These are phyloP conservation scores for Piezodorus guildinii DNA, from an alignment of 1,140 invertebrate genomes.

Conservation along the genomic window DNA sequence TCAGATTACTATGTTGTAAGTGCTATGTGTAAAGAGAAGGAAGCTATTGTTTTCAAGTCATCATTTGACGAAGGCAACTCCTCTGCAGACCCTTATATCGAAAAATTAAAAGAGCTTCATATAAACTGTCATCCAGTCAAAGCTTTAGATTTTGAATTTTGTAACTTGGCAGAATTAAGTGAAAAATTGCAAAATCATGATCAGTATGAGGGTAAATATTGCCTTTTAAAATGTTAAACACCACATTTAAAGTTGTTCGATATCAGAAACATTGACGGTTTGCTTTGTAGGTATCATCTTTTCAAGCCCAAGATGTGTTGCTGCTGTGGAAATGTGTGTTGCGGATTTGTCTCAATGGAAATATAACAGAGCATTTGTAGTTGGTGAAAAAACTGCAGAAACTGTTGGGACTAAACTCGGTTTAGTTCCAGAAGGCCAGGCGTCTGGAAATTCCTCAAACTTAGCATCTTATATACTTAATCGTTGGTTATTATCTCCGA, in stretches of 20 bases:
- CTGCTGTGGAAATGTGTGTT: not conserved
- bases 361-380: not conserved
- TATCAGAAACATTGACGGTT: not conserved
- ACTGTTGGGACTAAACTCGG: not conserved
- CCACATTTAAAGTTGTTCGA: not conserved
- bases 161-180: not conserved
- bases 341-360: not conserved
- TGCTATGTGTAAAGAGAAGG: not conserved
- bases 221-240: not conserved
- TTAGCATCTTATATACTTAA: not conserved
- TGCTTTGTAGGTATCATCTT: not conserved
- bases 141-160: not conserved
- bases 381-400: conserved; percentile 2
- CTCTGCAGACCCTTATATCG: not conserved
- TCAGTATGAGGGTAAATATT: not conserved
- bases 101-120: not conserved
- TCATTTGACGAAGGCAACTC: not conserved
- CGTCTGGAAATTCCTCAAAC: not conserved
- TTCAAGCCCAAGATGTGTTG: conserved; percentile 1
- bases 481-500: not conserved
- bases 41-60: not conserved
- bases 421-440: not conserved
- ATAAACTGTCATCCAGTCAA: not conserved
- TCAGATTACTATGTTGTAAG: no score
- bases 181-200: conserved; percentile 1